Evolutionary conservation across 2,888 invertebrate genomes (phyloP), one percentile per base, ranked within the genome.

Genomic region (Notodonta ziczac): DNA sequence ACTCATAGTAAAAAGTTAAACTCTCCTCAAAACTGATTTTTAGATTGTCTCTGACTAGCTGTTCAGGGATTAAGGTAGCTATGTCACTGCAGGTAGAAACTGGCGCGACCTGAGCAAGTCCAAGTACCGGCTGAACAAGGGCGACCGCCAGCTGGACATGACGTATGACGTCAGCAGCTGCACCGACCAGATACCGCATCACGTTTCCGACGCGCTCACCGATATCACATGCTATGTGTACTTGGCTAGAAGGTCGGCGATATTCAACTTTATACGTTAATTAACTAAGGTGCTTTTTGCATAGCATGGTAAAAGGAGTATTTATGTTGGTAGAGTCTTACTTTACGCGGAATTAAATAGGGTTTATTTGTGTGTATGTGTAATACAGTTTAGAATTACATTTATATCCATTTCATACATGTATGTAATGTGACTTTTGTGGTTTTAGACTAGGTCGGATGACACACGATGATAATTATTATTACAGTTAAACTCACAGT

Each of bases 181-280:
- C 61, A 84, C 88, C 2, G 91, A 88, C 42, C 95, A 97, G 94
- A 96, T 96, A 50, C 97, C 98, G 0, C 98, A 99, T 90, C 99
- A 99, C 86, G 97, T 99, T 0, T 97, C 99, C 0, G 99, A 99
- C 81, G 97, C 99, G 35, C 94, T 99, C 42, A 98, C 99, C 0
- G 98, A 99, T 87, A 99, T 99, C 63, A 99, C 99, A 0, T 99
- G 98, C 87, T 99, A 98, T 88, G 98, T 99, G 1, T 99, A 99
- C 86, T 96, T 98, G 91, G 98, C 99, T 0, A 94, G 99, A 65
- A 95, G 95, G 88, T 95, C 61, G 64, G 69, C 63, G 35, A 63
- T 57, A 16, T 60, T 44, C 4, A 54, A 57, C 39, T 58, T 69
- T 65, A 62, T 65, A 7, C 1, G 9, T 4, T 39, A 9, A 39